Percentiles rank a stretch among this genome's conserved stretches.
Evolutionary conservation across 2,888 invertebrate genomes (phyloP).

Genomic region (Sphinx pinastri): DNA sequence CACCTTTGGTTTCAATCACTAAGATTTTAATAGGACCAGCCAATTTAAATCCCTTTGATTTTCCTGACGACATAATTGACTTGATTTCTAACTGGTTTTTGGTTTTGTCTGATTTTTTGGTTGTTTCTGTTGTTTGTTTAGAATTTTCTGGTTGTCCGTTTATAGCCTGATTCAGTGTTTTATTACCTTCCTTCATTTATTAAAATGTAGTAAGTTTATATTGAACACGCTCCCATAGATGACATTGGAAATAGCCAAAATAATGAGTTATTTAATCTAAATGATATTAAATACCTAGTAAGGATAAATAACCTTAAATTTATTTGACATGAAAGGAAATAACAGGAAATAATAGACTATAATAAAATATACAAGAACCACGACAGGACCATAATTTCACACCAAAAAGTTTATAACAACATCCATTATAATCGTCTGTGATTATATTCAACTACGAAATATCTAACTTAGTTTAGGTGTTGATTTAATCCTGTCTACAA

Average conservation of each 20-base stretch:
- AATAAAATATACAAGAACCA: not conserved
- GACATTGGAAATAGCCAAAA: too few relatives aligned
- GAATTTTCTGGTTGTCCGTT: conserved; percentile 6
- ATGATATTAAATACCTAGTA: too few relatives aligned
- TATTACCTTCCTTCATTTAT: not conserved
- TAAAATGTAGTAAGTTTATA: not conserved
- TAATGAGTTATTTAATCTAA: too few relatives aligned
- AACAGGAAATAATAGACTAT: not conserved
- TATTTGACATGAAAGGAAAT: not conserved
- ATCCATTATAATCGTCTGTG: too few relatives aligned
- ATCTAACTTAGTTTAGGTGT: too few relatives aligned
- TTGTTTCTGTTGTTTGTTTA: not conserved
- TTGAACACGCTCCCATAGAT: not conserved
- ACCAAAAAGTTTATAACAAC: too few relatives aligned
- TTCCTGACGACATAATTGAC: conserved; percentile 2
- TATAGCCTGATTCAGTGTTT: not conserved
- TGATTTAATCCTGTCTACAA: too few relatives aligned
- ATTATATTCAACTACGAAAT: too few relatives aligned
- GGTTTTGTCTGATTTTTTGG: not conserved
- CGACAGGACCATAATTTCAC: too few relatives aligned
- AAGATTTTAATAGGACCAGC: conserved; percentile 44
- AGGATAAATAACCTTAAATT: not conserved
- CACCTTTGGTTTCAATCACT: conserved; percentile 45
- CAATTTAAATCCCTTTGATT: conserved; percentile 3
- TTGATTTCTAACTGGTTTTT: not conserved